Evolutionary conservation across 2,888 invertebrate species (phyloP).

Genomic region (Taphrorychus bicolor): DNA sequence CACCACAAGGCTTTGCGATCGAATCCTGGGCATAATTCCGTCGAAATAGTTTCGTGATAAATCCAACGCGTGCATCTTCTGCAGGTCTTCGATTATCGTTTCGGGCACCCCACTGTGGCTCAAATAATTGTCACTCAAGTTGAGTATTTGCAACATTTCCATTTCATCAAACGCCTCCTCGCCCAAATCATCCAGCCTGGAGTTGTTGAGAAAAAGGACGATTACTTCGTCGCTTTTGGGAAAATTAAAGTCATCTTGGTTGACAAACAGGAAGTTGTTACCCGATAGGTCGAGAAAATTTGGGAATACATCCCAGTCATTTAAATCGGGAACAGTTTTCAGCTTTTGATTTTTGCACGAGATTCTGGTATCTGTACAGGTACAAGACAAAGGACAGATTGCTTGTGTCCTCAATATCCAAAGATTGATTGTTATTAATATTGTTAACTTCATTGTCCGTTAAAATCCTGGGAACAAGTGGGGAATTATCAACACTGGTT

Average conservation of each 20-base stretch:
- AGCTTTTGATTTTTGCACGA: slow-evolving; percentile 50
- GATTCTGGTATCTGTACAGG: slow-evolving; percentile 49
- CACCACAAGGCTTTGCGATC: slow-evolving; percentile 52
- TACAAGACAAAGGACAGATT: slow-evolving; percentile 50
- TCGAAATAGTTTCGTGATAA: slow-evolving; percentile 54
- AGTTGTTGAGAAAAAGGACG: slow-evolving; percentile 53
- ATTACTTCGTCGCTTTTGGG: slow-evolving; percentile 49
- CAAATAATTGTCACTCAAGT: slow-evolving; percentile 53
- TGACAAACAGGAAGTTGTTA: slow-evolving; percentile 52
- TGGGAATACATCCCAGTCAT: slow-evolving; percentile 47
- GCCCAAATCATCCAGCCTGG: slow-evolving; percentile 51
- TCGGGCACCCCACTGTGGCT: slow-evolving; percentile 48
- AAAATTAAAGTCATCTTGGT: slow-evolving; percentile 50
- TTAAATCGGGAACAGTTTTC: slow-evolving; percentile 51
- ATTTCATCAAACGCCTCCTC: slow-evolving; percentile 51
- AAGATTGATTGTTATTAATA: slow-evolving; percentile 11
- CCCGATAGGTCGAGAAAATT: slow-evolving; percentile 54
- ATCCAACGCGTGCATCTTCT: slow-evolving; percentile 51
- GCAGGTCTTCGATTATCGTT: slow-evolving; percentile 49
- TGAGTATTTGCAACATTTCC: slow-evolving; percentile 53
- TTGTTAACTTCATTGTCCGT: slow-evolving; percentile 12
- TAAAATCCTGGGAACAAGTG: not conserved
- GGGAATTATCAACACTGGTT: no score
- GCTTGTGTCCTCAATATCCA: slow-evolving; percentile 21
- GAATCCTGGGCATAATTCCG: slow-evolving; percentile 50